Conservation (phyloP, 2,113 vertebrate species). For the Spheniscus mendiculus region DNA sequence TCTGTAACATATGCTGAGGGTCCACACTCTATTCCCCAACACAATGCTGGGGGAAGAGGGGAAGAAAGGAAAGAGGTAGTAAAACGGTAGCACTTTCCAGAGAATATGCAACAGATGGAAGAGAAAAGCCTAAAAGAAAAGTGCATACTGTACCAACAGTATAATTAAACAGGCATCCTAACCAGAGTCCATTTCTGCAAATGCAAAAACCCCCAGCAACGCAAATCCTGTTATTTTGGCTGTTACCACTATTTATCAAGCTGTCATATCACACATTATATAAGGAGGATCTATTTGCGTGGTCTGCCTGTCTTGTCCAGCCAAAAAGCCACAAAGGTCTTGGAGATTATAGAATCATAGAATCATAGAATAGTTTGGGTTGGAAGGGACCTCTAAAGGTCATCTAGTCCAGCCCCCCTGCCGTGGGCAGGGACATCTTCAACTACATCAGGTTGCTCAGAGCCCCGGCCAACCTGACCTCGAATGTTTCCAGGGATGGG, state of each 20-base stretch:
- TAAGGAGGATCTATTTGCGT: neutral
- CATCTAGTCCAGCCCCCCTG: no score
- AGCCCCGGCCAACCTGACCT: no score
- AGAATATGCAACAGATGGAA: slow-evolving; percentile 4
- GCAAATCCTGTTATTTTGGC: neutral
- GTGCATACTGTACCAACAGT: neutral
- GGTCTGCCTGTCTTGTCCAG: neutral
- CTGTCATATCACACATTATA: neutral
- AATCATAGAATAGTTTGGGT: no score
- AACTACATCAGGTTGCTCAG: no score
- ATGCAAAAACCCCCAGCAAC: neutral
- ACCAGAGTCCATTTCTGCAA: neutral
- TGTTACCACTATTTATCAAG: neutral
- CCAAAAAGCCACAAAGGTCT: neutral
- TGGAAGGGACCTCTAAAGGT: no score
- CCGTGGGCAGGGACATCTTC: no score
- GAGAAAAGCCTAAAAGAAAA: neutral
- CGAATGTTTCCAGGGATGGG: no score
- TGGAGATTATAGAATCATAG: neutral
- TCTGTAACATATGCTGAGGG: neutral
- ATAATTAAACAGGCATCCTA: neutral
- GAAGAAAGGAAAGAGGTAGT: neutral
- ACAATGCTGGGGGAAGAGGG: neutral
- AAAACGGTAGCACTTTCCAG: neutral
- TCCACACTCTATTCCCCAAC: fast-evolving